phyloP scores from a whole-genome alignment of 1,140 invertebrate species.

The Globodera rostochiensis region DNA sequence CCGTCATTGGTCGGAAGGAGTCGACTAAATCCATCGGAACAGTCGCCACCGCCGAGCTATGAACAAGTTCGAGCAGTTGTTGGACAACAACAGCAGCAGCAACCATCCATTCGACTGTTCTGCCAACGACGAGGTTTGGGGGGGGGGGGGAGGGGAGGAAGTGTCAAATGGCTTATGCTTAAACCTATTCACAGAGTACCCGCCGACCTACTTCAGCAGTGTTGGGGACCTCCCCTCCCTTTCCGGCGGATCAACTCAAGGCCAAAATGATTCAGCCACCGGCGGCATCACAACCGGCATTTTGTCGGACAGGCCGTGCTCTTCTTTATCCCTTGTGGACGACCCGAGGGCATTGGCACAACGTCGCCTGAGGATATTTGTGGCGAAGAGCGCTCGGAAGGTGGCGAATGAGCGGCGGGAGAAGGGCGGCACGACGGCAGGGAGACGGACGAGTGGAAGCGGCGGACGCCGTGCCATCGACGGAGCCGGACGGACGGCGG shows the following conservation, averaged over 20 bases:
- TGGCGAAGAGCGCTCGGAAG: too few relatives aligned
- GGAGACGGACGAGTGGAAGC: neutral
- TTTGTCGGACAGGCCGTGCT: neutral
- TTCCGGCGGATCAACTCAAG: neutral
- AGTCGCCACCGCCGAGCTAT: conserved; percentile 9
- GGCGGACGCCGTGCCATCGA: neutral
- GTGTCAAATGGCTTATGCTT: too few relatives aligned
- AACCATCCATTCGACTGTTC: neutral
- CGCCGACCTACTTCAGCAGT: neutral
- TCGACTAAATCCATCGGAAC: neutral
- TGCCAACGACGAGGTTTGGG: neutral
- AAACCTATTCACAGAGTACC: too few relatives aligned
- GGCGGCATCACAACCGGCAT: too few relatives aligned
- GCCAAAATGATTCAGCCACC: neutral
- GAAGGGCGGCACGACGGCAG: neutral
- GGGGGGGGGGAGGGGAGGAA: too few relatives aligned
- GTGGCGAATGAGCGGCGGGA: too few relatives aligned
- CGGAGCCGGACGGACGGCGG: too few relatives aligned
- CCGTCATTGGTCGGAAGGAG: neutral
- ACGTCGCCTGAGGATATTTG: too few relatives aligned
- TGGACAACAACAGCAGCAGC: neutral
- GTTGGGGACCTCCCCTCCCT: neutral
- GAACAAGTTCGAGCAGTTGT: neutral
- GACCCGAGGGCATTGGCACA: neutral
- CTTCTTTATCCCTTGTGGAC: neutral